These are phyloP conservation scores for Notarius quadriscutis DNA, from an alignment of 2,113 vertebrate genomes.

Conservation along the genomic window DNA sequence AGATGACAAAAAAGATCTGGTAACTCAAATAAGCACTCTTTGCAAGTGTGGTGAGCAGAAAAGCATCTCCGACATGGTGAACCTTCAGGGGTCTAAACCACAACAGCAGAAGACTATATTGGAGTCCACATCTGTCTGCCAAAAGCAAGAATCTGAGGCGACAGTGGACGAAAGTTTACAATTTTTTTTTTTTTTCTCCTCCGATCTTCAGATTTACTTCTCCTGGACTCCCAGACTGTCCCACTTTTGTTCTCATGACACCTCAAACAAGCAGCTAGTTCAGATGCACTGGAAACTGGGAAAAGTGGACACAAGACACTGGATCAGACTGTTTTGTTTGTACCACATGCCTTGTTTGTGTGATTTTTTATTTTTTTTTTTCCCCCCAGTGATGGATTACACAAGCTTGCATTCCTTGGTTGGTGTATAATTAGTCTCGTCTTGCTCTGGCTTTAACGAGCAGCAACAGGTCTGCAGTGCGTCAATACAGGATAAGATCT, in stretches of 20 bases:
- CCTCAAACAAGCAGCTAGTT: not conserved
- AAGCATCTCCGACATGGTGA: not conserved
- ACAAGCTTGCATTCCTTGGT: constrained; percentile 1
- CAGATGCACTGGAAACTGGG: not conserved
- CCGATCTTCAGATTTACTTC: not conserved
- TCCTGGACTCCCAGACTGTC: not conserved
- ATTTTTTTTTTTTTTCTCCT: no score
- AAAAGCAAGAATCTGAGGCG: not conserved
- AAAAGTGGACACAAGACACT: not conserved
- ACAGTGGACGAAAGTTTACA: not conserved
- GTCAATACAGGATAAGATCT: constrained; percentile 5
- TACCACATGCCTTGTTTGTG: not conserved
- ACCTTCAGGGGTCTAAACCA: not conserved
- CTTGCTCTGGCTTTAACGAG: not conserved
- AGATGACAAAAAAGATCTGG: not conserved
- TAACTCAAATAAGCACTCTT: not conserved
- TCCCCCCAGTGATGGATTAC: constrained; percentile 31
- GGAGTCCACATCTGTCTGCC: not conserved
- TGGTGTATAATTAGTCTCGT: constrained; percentile 29
- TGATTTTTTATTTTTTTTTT: not conserved
- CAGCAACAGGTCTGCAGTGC: not conserved
- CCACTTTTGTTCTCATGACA: not conserved
- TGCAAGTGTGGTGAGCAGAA: not conserved
- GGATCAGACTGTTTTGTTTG: not conserved
- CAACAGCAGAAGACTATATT: not conserved